phyloP scores from a whole-genome alignment of 2,888 invertebrate genomes.

The Eulithis prunata region DNA sequence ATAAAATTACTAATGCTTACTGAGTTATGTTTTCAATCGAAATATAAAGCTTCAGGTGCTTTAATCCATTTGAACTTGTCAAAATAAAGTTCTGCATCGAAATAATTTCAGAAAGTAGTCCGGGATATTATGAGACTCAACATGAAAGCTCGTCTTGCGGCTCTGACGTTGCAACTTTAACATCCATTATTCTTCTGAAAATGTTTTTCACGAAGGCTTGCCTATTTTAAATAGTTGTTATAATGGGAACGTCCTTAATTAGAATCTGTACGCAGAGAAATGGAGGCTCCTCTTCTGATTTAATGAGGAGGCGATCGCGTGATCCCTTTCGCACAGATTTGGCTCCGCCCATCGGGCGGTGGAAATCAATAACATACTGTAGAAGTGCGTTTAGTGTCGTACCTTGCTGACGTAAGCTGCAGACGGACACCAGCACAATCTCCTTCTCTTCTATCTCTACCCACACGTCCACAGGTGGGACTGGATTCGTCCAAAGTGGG shows the following conservation, averaged over 20 bases:
- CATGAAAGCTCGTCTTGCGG: constrained; percentile 47
- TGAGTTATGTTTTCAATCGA: not conserved
- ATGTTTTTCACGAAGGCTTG: constrained; percentile 73
- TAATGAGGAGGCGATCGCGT: constrained; percentile 79
- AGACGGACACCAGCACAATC: constrained; percentile 48
- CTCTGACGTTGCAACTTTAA: constrained; percentile 57
- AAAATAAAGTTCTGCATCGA: constrained; percentile 30
- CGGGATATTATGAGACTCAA: constrained; percentile 28
- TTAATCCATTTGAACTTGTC: constrained; percentile 29
- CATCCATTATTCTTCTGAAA: constrained; percentile 69
- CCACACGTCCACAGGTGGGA: constrained; percentile 8
- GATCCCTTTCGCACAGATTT: constrained; percentile 82
- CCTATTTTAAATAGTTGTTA: constrained; percentile 82
- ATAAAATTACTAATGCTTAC: not conserved
- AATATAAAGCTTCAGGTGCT: constrained; percentile 13
- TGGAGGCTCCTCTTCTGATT: constrained; percentile 78
- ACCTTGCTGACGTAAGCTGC: constrained; percentile 72
- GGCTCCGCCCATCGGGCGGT: constrained; percentile 80
- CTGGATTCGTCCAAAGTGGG: not conserved
- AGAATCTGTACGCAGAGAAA: constrained; percentile 76
- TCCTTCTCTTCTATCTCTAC: constrained; percentile 31
- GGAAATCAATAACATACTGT: constrained; percentile 83
- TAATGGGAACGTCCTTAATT: constrained; percentile 83
- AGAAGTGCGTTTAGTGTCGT: constrained; percentile 81
- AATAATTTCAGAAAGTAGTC: constrained; percentile 27